phyloP scores from a whole-genome alignment of 53 echinoderm and acorn worm genomes.

The Holothuria scabra region DNA sequence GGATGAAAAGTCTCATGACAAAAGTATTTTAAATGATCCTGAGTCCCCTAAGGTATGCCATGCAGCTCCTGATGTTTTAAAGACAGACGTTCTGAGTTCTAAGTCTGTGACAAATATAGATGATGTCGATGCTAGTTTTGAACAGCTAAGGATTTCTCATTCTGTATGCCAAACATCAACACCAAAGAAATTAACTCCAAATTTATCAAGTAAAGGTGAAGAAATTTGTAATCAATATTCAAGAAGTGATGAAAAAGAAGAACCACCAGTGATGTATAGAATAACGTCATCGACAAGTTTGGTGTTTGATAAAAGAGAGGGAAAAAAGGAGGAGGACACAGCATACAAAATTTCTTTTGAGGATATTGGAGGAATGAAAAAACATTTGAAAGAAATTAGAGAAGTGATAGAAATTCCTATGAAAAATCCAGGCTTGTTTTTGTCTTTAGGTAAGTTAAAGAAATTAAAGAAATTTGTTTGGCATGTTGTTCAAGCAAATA shows the following conservation, averaged over 20 bases:
- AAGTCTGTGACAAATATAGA: background rate
- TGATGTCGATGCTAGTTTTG: conserved; percentile 13
- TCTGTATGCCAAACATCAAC: conserved; percentile 33
- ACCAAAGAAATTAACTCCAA: conserved; percentile 14
- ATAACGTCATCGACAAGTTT: conserved; percentile 48
- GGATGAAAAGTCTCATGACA: background rate
- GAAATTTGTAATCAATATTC: background rate
- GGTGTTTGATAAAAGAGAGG: conserved; percentile 40
- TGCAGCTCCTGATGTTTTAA: background rate
- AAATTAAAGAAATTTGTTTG: background rate
- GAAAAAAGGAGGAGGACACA: background rate
- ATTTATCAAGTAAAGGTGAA: background rate
- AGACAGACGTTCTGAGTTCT: background rate
- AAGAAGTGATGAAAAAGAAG: background rate
- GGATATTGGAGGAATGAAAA: conserved; percentile 84
- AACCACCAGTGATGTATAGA: conserved; percentile 48
- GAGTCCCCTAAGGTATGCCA: too few relatives aligned
- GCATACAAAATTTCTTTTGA: conserved; percentile 65
- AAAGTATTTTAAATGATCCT: too few relatives aligned
- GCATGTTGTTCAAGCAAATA: background rate
- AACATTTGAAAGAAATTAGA: conserved; percentile 80
- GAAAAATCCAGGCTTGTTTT: conserved; percentile 81
- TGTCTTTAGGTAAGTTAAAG: conserved; percentile 71
- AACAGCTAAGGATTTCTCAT: conserved; percentile 9
- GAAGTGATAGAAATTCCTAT: conserved; percentile 84